Percentiles rank a stretch among this genome's conserved stretches.
These are phyloP conservation scores for human (Homo sapiens) DNA, from an alignment of 2,113 vertebrate species.

Conservation along the genomic window GRCh38 chr9:135749501-135750000, in stretches of 20 bases:
- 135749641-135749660: neutral
- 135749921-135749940: neutral
- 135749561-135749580: neutral
- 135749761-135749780: neutral
- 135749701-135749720: neutral
- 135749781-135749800: neutral
- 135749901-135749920: fast-evolving
- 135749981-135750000: fast-evolving
- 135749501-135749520: neutral
- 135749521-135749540: neutral
- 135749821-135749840: neutral
- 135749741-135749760: neutral
- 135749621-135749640: neutral
- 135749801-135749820: neutral
- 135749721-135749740: neutral
- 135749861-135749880: neutral
- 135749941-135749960: fast-evolving
- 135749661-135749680: neutral
- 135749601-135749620: neutral
- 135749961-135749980: neutral
- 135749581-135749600: fast-evolving
- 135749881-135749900: fast-evolving
- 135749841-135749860: too few species aligned
- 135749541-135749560: neutral
- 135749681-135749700: neutral